phyloP scores from a whole-genome alignment of 2,888 invertebrate species.

The Rhyacophila evoluta region DNA sequence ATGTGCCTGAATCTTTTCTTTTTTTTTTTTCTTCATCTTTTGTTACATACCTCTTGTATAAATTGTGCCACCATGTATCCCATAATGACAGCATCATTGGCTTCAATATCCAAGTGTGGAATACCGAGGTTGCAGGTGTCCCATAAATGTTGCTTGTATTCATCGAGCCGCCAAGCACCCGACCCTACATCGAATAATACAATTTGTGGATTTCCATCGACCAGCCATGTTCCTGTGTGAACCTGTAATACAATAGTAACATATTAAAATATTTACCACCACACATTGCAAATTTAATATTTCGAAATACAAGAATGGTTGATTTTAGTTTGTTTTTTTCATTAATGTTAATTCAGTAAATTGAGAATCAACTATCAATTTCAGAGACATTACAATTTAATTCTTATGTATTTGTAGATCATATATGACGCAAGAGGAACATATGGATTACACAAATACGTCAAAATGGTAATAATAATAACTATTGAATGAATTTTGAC shows the following conservation, averaged over 20 bases:
- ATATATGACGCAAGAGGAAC: too few relatives aligned
- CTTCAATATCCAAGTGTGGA: conserved; percentile 94
- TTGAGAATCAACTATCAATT: too few relatives aligned
- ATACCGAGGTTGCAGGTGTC: conserved; percentile 86
- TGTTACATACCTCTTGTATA: conserved; percentile 79
- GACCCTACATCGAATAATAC: conserved; percentile 97
- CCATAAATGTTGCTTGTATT: conserved; percentile 96
- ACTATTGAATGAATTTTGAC: conserved; percentile 40
- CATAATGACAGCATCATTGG: conserved; percentile 96
- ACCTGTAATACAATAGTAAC: too few relatives aligned
- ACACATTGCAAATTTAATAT: too few relatives aligned
- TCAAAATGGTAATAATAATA: too few relatives aligned
- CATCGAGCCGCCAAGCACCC: conserved; percentile 95
- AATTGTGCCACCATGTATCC: conserved; percentile 97
- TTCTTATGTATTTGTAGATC: too few relatives aligned
- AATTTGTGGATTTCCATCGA: conserved; percentile 99
- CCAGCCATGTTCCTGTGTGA: conserved; percentile 97
- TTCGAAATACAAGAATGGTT: too few relatives aligned
- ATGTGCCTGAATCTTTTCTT: too few relatives aligned
- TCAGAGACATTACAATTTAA: too few relatives aligned
- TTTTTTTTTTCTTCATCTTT: too few relatives aligned
- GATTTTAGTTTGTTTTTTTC: neutral
- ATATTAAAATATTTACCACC: too few relatives aligned
- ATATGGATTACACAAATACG: too few relatives aligned
- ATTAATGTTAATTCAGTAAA: neutral